Evolutionary conservation across 1,140 invertebrate genomes (phyloP).

Genomic region (Atta texana): DNA sequence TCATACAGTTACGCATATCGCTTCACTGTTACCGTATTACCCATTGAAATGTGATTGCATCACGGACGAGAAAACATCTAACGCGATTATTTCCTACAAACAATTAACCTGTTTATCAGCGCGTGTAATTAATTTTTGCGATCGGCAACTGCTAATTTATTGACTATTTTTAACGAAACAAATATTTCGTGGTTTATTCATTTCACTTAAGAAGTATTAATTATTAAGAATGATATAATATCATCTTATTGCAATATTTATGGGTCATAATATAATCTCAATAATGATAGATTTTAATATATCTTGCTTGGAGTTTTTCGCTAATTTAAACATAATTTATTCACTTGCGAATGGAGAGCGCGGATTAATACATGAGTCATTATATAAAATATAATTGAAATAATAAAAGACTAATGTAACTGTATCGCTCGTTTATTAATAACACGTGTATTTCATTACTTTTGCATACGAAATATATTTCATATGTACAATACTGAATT

Average conservation of each 20-base stretch:
- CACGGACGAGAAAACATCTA: not conserved
- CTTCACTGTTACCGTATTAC: not conserved
- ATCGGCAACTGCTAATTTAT: constrained; percentile 11
- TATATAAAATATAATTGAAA: constrained; percentile 2
- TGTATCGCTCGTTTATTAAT: constrained; percentile 5
- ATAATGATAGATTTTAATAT: not conserved
- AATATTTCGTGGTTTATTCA: not conserved
- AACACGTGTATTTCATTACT: not conserved
- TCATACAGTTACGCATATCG: not conserved
- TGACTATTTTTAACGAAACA: not conserved
- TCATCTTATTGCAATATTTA: not conserved
- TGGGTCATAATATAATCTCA: not conserved
- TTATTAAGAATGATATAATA: not conserved
- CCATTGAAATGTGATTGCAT: constrained; percentile 11
- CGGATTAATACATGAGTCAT: not conserved
- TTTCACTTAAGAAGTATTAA: not conserved
- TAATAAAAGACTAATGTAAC: not conserved
- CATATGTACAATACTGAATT: not conserved
- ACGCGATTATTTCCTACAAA: not conserved
- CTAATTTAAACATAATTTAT: not conserved
- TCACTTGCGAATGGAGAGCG: not conserved
- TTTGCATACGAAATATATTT: not conserved
- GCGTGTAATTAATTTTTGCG: not conserved
- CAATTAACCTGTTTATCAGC: not conserved
- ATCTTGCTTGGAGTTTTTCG: not conserved